Percentiles rank a stretch among this genome's conserved stretches.
These are phyloP conservation scores for Pherbina coryleti DNA, from an alignment of 2,888 invertebrate genomes.

Conservation along the genomic window DNA sequence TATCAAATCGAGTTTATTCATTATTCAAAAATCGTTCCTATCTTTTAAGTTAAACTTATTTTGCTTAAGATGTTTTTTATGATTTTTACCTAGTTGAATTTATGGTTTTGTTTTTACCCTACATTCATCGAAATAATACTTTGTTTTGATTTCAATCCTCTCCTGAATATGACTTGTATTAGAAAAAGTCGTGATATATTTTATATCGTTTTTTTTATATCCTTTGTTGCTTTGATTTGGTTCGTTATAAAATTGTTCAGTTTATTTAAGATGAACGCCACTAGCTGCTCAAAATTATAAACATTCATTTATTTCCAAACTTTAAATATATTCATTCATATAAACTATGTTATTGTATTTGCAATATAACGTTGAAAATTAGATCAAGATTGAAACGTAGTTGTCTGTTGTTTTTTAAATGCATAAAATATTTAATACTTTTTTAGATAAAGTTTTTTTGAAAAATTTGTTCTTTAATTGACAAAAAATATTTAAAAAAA, in stretches of 20 bases:
- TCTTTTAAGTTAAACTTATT: not conserved
- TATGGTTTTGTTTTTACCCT: not conserved
- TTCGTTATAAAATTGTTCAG: not conserved
- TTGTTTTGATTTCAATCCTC: not conserved
- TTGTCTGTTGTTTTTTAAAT: constrained; percentile 63
- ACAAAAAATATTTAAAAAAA: not conserved
- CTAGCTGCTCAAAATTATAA: not conserved
- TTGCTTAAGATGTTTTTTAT: not conserved
- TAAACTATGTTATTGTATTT: not conserved
- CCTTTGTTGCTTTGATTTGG: not conserved
- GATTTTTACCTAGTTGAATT: not conserved
- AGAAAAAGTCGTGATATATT: not conserved
- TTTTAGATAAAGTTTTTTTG: constrained; percentile 40
- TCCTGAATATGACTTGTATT: no score
- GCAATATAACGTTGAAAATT: not conserved
- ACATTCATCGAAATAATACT: not conserved
- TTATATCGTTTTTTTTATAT: not conserved
- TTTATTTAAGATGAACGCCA: constrained; percentile 20
- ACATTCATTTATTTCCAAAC: not conserved
- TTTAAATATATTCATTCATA: not conserved
- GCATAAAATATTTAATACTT: constrained; percentile 39
- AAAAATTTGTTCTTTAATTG: not conserved
- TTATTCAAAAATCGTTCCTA: not conserved
- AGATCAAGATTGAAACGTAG: constrained; percentile 55
- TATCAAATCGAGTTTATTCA: no score